Conservation (phyloP, 1,140 invertebrate species). For the Hylaeus volcanicus region DNA sequence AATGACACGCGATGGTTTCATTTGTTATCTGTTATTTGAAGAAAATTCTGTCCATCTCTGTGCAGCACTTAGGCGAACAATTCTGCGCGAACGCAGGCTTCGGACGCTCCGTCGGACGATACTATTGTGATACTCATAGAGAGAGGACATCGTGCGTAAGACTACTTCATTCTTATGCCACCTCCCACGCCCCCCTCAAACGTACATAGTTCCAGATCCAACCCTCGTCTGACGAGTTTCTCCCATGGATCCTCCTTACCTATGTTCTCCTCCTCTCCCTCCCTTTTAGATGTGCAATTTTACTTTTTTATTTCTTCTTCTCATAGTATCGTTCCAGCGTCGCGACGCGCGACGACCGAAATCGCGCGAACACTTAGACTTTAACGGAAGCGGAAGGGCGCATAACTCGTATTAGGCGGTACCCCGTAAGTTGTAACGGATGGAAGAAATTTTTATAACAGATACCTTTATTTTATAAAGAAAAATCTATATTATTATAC, state of each 20-base stretch:
- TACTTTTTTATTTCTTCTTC: constrained; percentile 27
- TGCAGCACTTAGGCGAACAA: constrained; percentile 28
- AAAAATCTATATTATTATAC: constrained; percentile 74
- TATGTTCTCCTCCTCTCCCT: background rate
- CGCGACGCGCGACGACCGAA: constrained; percentile 13
- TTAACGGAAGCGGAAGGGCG: constrained; percentile 23
- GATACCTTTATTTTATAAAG: constrained; percentile 77
- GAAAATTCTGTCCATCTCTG: background rate
- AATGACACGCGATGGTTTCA: too few species aligned
- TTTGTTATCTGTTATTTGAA: too few species aligned
- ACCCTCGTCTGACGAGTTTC: too few species aligned
- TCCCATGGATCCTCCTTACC: constrained; percentile 11
- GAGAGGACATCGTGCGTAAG: constrained; percentile 29
- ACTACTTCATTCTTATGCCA: constrained; percentile 19
- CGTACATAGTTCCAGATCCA: constrained; percentile 44
- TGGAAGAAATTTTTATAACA: constrained; percentile 73
- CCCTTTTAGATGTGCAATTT: constrained; percentile 62
- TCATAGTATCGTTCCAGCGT: constrained; percentile 33
- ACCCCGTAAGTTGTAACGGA: constrained; percentile 50
- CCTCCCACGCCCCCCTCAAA: background rate
- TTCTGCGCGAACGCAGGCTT: constrained; percentile 68
- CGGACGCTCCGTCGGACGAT: constrained; percentile 79
- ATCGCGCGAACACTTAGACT: constrained; percentile 37
- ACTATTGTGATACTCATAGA: constrained; percentile 79
- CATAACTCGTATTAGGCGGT: constrained; percentile 44